phyloP scores from a whole-genome alignment of 2,113 vertebrate species.

The Hemiscyllium ocellatum region DNA sequence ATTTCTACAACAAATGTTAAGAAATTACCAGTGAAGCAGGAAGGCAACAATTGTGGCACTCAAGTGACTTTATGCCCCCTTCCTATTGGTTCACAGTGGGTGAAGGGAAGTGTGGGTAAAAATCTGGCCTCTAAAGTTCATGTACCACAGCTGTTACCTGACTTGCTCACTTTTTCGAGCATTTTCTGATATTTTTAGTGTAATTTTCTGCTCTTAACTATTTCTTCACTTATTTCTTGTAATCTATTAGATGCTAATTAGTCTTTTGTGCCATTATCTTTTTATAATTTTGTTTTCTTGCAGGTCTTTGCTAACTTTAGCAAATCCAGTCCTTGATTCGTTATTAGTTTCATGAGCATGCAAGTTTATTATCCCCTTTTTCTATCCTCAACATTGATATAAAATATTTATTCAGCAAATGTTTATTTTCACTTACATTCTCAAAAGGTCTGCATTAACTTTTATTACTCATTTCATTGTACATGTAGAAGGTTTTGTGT shows the following conservation, averaged over 20 bases:
- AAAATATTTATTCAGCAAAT: neutral
- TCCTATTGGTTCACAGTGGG: neutral
- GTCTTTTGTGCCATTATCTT: neutral
- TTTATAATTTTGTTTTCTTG: neutral
- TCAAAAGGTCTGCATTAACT: neutral
- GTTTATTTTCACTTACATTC: neutral
- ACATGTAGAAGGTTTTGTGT: neutral
- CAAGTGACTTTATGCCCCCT: too few species aligned
- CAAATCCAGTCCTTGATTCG: neutral
- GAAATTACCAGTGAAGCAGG: too few species aligned
- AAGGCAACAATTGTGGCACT: too few species aligned
- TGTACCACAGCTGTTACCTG: neutral
- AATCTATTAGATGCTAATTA: neutral
- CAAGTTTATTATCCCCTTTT: neutral
- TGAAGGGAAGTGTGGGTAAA: neutral
- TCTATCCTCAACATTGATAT: neutral
- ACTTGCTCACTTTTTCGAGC: neutral
- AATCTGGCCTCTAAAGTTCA: neutral
- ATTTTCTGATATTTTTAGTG: too few species aligned
- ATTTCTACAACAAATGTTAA: too few species aligned
- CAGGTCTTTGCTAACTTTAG: neutral
- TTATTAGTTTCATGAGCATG: neutral
- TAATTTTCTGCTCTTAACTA: neutral
- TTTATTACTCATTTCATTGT: neutral
- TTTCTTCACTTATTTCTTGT: neutral